Conservation (phyloP, 2,797 vertebrate genomes). For the Acipenser ruthenus region DNA sequence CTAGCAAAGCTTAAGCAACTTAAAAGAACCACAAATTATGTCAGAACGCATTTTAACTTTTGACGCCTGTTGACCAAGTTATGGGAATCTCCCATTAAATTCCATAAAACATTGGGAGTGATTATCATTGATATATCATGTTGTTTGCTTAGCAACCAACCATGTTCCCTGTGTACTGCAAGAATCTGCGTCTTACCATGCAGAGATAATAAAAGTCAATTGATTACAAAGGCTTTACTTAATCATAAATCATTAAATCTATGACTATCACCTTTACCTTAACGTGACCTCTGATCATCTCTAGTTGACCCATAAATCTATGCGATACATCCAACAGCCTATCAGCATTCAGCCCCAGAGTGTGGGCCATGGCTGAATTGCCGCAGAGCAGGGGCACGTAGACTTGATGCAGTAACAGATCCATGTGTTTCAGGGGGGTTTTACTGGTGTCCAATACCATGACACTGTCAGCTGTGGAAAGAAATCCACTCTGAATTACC, state of each 20-base stretch:
- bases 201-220: not conserved
- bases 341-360: slow-evolving; percentile 4
- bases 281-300: slow-evolving; percentile 21
- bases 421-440: slow-evolving; percentile 17
- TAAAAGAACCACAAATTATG: too few relatives aligned
- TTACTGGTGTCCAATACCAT: slow-evolving; percentile 19
- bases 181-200: not conserved
- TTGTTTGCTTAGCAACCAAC: not conserved
- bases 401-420: slow-evolving; percentile 21
- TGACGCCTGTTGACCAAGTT: too few relatives aligned
- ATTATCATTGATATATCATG: too few relatives aligned
- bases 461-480: slow-evolving; percentile 15
- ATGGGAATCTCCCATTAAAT: too few relatives aligned
- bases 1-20: too few relatives aligned
- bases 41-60: too few relatives aligned
- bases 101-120: too few relatives aligned
- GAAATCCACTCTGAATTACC: not conserved
- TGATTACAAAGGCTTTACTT: not conserved
- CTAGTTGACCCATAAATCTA: slow-evolving; percentile 19
- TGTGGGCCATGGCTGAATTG: not conserved
- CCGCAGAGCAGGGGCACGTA: slow-evolving; percentile 21
- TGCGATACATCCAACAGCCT: slow-evolving; percentile 19
- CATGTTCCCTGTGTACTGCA: not conserved
- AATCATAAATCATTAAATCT: not conserved
- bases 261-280: slow-evolving; percentile 14